phyloP scores from a whole-genome alignment of 35 echinoderm and acorn worm species.

The Holothuria glaberrima region DNA sequence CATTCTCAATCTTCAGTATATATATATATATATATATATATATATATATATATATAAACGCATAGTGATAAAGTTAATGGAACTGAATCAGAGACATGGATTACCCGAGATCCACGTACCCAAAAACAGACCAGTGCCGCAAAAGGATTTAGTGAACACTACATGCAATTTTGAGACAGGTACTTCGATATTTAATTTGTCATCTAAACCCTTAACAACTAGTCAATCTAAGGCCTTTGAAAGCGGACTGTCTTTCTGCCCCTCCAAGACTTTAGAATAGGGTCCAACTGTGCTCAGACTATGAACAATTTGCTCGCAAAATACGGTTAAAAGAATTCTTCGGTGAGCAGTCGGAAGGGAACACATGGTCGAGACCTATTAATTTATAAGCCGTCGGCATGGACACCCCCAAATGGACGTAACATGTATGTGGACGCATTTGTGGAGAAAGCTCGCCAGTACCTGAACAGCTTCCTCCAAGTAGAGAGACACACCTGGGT shows the following conservation, averaged over 20 bases:
- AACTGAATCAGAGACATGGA: too few species aligned
- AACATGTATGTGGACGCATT: constrained; percentile 25
- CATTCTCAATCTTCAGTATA: too few species aligned
- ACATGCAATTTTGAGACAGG: too few species aligned
- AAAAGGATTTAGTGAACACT: too few species aligned
- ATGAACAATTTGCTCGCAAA: constrained; percentile 24
- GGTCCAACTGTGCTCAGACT: background rate
- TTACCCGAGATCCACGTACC: too few species aligned
- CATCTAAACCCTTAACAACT: too few species aligned
- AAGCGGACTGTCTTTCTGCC: constrained; percentile 8
- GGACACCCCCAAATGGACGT: constrained; percentile 10
- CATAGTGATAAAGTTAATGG: too few species aligned
- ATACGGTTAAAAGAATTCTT: constrained; percentile 32
- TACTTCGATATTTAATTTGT: too few species aligned
- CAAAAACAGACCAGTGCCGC: too few species aligned
- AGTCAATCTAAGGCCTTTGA: background rate
- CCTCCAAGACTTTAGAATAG: background rate
- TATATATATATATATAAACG: too few species aligned
- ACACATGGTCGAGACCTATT: background rate
- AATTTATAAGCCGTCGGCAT: constrained; percentile 32
- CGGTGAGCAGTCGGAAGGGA: background rate
- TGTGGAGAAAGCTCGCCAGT: background rate
- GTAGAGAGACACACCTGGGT: background rate
- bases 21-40: too few species aligned
- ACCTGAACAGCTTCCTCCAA: background rate